Base-by-base conservation (phyloP, 2,113 vertebrate genomes). In the Marmota flaviventris region DNA sequence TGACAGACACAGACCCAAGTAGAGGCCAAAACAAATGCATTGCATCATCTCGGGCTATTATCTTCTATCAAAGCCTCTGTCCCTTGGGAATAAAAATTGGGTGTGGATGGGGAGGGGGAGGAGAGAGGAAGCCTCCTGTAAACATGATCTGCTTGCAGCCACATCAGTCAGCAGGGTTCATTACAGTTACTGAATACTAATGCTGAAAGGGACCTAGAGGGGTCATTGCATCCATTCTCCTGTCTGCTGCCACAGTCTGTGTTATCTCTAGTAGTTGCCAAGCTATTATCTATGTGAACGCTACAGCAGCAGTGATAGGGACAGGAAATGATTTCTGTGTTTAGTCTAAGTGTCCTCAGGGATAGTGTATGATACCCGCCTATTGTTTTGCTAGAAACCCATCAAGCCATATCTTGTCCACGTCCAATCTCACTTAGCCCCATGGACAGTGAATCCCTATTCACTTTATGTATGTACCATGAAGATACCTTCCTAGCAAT, bases 1-100 rank as follows among this genome's bases (percentile, higher is more conserved):
- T 61, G 89, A 87, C 85, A 94, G 91, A 91, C 76, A 93, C 75
- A 95, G 69, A 92, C 70, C 34, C 42, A 77, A 53, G 45, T 11
- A 16, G 51, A 91, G 58, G 79, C 83, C 96, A 97, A 97, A 97
- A 95, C 88, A 93, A 97, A 97, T 84, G 29, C 32, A 88, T 94
- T 96, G 79, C 87, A 76, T 97, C 96, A 97, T 92, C 75, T 92
- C 6, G 6, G 72, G 51, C 85, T 93, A 94, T 95, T 95, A 95
- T 61, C 92, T 14, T 94, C 92, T 89, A 97, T 89, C 96, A 95
- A 77, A 95, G 65, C 32, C 81, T 97, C 63, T 89, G 29, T 90
- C 45, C 81, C 58, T 95, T 56, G 87, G 42, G 78, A 85, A 67
- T 84, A 89, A 81, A 96, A 95, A 56, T 51, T 83, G 73, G 69